phyloP scores from a whole-genome alignment of 2,888 invertebrate species.

The Drosophila flavopinicola region DNA sequence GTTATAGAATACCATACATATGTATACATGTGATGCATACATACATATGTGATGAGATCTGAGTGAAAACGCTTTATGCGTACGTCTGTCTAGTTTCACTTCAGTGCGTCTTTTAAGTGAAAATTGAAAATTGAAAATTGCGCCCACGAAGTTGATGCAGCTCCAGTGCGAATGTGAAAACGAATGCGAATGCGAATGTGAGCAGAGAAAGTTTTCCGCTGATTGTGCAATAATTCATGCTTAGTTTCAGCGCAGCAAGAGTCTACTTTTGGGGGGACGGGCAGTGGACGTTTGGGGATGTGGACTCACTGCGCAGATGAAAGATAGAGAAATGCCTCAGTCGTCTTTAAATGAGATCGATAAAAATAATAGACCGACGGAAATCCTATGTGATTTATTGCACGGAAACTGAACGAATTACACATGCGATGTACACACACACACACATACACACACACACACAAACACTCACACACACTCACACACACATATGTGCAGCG shows the following conservation, averaged over 20 bases:
- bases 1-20: background rate
- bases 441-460: conserved; percentile 18
- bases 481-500: too few species aligned
- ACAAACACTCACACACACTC: conserved; percentile 1
- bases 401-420: conserved; percentile 64
- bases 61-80: conserved; percentile 25
- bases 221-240: conserved; percentile 79
- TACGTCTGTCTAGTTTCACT: conserved; percentile 5
- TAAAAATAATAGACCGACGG: conserved; percentile 71
- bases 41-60: conserved; percentile 18
- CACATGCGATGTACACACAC: conserved; percentile 51
- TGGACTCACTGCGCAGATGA: conserved; percentile 53
- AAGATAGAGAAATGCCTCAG: conserved; percentile 66
- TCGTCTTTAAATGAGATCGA: conserved; percentile 72
- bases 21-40: background rate
- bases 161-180: too few species aligned
- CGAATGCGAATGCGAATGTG: too few species aligned
- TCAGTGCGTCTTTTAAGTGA: conserved; percentile 30
- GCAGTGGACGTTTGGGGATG: conserved; percentile 20
- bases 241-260: conserved; percentile 61
- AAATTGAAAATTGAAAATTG: conserved; percentile 66
- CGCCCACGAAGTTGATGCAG: conserved; percentile 50
- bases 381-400: conserved; percentile 82
- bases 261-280: conserved; percentile 26
- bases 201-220: conserved; percentile 69